Percentiles rank a stretch among this genome's conserved stretches.
Conservation (phyloP, 2,113 vertebrate species). For the Cyanocitta stelleri region DNA sequence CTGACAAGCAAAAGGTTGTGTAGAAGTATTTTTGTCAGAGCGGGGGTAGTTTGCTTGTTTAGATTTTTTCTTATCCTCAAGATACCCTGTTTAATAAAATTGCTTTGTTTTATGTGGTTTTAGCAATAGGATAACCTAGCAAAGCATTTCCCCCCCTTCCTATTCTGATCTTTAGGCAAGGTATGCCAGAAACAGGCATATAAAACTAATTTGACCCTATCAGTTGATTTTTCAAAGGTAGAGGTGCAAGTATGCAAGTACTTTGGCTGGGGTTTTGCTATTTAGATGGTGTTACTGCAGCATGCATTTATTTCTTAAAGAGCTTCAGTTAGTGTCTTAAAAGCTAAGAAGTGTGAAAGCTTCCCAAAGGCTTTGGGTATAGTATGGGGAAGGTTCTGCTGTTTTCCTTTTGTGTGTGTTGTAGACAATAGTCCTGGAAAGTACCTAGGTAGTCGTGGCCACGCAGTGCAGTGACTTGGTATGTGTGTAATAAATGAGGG, state of each 20-base stretch:
- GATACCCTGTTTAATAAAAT: neutral
- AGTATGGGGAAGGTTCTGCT: neutral
- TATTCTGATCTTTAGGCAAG: neutral
- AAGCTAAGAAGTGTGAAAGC: neutral
- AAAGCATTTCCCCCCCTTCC: fast-evolving
- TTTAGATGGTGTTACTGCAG: neutral
- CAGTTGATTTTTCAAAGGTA: neutral
- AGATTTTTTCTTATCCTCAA: neutral
- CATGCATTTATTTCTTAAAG: neutral
- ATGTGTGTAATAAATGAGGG: neutral
- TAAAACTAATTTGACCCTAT: neutral
- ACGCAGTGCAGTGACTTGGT: neutral
- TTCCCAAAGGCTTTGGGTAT: neutral
- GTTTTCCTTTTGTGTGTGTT: fast-evolving
- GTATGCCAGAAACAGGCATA: neutral
- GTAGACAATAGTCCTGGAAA: neutral
- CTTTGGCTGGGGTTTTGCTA: neutral
- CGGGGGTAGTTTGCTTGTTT: fast-evolving
- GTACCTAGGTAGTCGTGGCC: neutral
- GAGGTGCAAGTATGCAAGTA: fast-evolving
- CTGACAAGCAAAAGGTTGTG: neutral
- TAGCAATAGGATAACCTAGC: neutral
- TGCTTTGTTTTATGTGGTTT: neutral
- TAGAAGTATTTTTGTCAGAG: neutral
- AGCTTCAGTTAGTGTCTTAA: neutral